A percentile compares a stretch with the other conserved stretches of the same genome.
Conservation (phyloP, 2,888 invertebrate species). For the Apamea epomidion region DNA sequence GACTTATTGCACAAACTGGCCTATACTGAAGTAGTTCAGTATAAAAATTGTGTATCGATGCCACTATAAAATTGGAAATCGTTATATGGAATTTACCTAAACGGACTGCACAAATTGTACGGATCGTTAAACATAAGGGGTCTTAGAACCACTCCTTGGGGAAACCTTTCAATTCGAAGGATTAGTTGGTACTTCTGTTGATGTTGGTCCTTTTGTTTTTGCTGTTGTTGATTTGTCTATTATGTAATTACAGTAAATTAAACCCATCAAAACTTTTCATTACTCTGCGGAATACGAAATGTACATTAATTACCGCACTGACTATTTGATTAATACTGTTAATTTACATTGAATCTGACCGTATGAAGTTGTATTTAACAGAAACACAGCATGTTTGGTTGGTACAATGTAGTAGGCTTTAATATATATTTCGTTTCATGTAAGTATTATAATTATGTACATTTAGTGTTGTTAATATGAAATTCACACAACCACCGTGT, state of each 20-base stretch:
- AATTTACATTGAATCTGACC: conserved; percentile 47
- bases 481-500: conserved; percentile 4
- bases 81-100: conserved; percentile 4
- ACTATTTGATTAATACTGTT: conserved; percentile 50
- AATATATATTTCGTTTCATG: conserved; percentile 18
- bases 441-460: conserved; percentile 2
- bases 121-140: conserved; percentile 30
- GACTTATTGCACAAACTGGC: conserved; percentile 47
- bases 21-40: conserved; percentile 40
- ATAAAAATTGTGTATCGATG: conserved; percentile 37
- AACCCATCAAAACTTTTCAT: conserved; percentile 35
- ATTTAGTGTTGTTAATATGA: conserved; percentile 29
- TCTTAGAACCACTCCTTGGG: conserved; percentile 41
- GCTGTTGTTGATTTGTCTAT: conserved; percentile 22
- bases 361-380: conserved; percentile 20
- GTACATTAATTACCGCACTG: conserved; percentile 39
- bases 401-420: background rate
- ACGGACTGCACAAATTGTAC: background rate
- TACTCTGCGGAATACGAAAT: conserved; percentile 31
- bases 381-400: conserved; percentile 12
- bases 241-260: conserved; percentile 26
- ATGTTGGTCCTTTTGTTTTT: conserved; percentile 24
- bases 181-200: conserved; percentile 11
- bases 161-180: conserved; percentile 28
- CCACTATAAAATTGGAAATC: conserved; percentile 21